These are phyloP conservation scores for Idaea biselata DNA, from an alignment of 2,888 invertebrate genomes.

Conservation along the genomic window DNA sequence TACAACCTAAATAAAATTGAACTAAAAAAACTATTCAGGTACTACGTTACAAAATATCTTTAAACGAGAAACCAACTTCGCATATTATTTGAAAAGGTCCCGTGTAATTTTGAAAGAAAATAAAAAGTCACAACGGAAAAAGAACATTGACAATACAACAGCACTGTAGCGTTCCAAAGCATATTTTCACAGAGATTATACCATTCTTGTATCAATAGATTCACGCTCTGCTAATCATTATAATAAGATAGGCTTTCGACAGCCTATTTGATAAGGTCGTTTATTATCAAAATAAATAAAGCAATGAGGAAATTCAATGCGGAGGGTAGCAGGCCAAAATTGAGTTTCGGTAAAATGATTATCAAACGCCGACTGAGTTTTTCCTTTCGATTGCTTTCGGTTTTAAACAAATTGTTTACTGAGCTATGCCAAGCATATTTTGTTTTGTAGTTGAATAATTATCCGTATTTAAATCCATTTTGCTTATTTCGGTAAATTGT, in stretches of 20 bases:
- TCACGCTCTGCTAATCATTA: slow-evolving; percentile 23
- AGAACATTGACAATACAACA: not conserved
- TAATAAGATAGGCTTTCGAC: slow-evolving; percentile 22
- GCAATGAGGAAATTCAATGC: slow-evolving; percentile 28
- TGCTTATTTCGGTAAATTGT: not conserved
- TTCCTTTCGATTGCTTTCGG: slow-evolving; percentile 37
- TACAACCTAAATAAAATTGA: no score
- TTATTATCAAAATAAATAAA: slow-evolving; percentile 30
- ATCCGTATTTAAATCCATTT: slow-evolving; percentile 3
- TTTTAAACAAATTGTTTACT: slow-evolving; percentile 40
- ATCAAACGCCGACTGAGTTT: slow-evolving; percentile 35
- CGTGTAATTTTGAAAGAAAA: not conserved
- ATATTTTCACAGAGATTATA: slow-evolving; percentile 8
- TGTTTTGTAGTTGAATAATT: slow-evolving; percentile 19
- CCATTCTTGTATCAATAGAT: slow-evolving; percentile 16
- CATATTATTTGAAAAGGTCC: not conserved
- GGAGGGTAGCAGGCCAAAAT: slow-evolving; percentile 30
- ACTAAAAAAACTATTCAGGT: no score
- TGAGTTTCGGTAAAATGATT: slow-evolving; percentile 39
- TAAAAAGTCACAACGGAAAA: not conserved
- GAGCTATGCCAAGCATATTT: slow-evolving; percentile 13
- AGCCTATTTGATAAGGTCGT: slow-evolving; percentile 21
- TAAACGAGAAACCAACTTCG: no score
- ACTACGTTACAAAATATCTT: no score
- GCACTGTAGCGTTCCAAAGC: not conserved